A percentile compares a stretch with the other conserved stretches of the same genome.
Evolutionary conservation across 2,797 vertebrate species (phyloP).

Genomic region (Enteromius paludinosus): DNA sequence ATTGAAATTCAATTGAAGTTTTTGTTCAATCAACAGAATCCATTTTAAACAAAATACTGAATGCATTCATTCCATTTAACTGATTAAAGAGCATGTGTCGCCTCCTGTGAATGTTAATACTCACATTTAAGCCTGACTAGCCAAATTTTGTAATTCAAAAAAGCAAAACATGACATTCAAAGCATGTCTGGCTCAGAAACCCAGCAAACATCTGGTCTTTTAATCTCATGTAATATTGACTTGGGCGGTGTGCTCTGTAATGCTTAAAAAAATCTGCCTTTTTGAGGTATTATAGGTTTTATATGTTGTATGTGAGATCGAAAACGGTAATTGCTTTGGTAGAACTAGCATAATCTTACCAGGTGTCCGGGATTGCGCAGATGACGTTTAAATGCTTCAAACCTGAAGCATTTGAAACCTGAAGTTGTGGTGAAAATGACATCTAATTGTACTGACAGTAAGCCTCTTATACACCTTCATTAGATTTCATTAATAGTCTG

Average conservation of each 20-base stretch:
- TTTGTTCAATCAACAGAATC: constrained; percentile 47
- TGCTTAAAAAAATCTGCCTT: neutral
- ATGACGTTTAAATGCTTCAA: neutral
- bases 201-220: constrained; percentile 43
- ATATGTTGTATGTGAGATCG: neutral
- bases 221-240: constrained; percentile 36
- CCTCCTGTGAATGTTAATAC: constrained; percentile 23
- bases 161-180: constrained; percentile 33
- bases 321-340: constrained; percentile 1
- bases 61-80: constrained; percentile 23
- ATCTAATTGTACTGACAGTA: constrained; percentile 39
- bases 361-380: constrained; percentile 29
- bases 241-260: neutral
- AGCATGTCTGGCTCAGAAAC: constrained; percentile 20
- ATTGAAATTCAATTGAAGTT: constrained; percentile 38
- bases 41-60: constrained; percentile 39
- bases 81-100: constrained; percentile 14
- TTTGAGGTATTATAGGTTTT: neutral
- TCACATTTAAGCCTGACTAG: constrained; percentile 18
- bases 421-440: constrained; percentile 45
- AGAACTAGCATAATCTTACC: constrained; percentile 4
- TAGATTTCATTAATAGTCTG: constrained; percentile 41
- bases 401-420: too few species aligned
- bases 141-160: constrained; percentile 16
- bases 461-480: constrained; percentile 47